A percentile compares a stretch with the other conserved stretches of the same genome.
Conservation (phyloP, 2,113 vertebrate species). For the Benitochromis conjunctus region DNA sequence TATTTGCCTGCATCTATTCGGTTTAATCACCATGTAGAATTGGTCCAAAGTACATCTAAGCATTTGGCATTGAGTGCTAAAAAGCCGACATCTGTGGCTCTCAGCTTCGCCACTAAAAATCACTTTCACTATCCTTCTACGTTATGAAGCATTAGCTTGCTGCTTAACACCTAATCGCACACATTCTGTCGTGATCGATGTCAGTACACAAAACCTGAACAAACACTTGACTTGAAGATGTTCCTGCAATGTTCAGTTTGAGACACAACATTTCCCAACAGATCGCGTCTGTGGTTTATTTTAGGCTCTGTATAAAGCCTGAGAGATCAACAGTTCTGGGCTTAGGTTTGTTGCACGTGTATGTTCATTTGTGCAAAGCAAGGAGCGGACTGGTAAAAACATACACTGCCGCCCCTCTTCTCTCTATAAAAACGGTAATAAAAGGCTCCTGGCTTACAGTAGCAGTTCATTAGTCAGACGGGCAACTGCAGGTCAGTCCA, state of each 20-base stretch:
- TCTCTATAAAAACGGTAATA: slow-evolving; percentile 30
- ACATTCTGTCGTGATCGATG: background rate
- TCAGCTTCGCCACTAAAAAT: background rate
- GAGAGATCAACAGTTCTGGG: background rate
- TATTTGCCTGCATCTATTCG: background rate
- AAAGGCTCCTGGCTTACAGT: slow-evolving; percentile 43
- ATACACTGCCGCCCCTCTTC: background rate
- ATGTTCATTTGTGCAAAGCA: background rate
- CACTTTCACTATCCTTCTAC: background rate
- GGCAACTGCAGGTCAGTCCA: slow-evolving; percentile 35
- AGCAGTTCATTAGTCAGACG: slow-evolving; percentile 58
- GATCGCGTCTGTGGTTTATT: background rate
- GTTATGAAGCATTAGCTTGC: background rate
- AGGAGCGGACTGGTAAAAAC: background rate
- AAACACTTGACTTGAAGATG: background rate
- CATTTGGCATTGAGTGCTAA: background rate
- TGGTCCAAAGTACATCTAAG: background rate
- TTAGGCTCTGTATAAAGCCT: background rate
- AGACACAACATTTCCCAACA: background rate
- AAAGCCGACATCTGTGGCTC: background rate
- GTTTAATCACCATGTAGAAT: background rate
- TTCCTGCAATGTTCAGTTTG: background rate
- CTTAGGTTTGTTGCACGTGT: background rate
- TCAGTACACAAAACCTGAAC: background rate
- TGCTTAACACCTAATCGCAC: background rate